Base-by-base conservation (phyloP, 1,140 invertebrate species). In the Parasteatoda tepidariorum region DNA sequence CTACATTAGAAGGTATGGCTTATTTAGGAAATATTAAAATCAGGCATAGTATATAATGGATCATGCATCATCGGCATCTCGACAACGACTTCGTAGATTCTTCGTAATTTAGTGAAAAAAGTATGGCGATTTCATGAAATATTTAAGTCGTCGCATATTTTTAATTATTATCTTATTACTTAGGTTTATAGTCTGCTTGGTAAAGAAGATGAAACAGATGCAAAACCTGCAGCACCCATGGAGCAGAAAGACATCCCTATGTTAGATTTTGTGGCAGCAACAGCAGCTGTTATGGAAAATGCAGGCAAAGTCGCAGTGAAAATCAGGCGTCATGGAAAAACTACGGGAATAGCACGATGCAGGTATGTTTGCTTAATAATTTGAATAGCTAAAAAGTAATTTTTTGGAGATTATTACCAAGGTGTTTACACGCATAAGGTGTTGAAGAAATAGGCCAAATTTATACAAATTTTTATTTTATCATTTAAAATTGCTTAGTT, bases 241-340 rank as follows among this genome's bases (percentile, higher is more conserved):
- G 83, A 83, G n/a, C 68, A 85, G n/a, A 86, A 85, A 4, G 87
- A 88, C 15, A 90, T 89, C 81, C 87, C 92, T 0, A 87, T 93
- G 22, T 84, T 93, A 9, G 92, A 93, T 87, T 93, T 93, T 86
- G 89, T 91, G 34, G 88, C 92, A 3, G 89, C 91, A 0, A 89
- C 90, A 1, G 89, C 89, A 59, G 91, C 92, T 11, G 91, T 92
- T 0, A 84, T 91, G 84, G 92, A 93, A 88, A 92, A 90, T 85
- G 91, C 92, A 84, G 90, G 91, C 22, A 90, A 89, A 55, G 92
- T 92, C 76, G 84, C 88, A 34, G 88, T 93, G 0, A 89, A 88
- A 3, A 88, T 93, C 13, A 88, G 89, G 67, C 86, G 92, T 55
- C 89, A 90, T 85, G 92, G 92, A 30, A 90, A 90, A 82, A 86